Conservation (phyloP, 2,888 invertebrate genomes). For the Oeneis ivallda region DNA sequence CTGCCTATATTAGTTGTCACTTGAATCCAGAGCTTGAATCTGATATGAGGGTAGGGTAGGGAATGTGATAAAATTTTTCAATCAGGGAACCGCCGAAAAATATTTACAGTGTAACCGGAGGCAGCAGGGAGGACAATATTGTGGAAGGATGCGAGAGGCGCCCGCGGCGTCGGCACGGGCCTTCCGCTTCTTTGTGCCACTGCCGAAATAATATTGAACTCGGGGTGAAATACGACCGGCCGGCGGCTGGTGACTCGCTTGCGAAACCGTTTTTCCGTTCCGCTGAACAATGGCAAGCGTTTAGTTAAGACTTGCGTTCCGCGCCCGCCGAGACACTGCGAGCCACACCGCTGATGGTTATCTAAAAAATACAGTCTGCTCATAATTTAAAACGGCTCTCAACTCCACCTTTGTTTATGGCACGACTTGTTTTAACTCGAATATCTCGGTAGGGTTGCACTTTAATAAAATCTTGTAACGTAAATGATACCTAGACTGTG, state of each 20-base stretch:
- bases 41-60: constrained; percentile 59
- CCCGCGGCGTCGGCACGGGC: constrained; percentile 69
- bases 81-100: constrained; percentile 78
- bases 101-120: constrained; percentile 80
- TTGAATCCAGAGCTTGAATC: too few species aligned
- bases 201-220: constrained; percentile 80
- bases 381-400: constrained; percentile 27
- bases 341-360: constrained; percentile 42
- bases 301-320: constrained; percentile 66
- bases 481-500: background rate
- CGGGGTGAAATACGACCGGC: constrained; percentile 77
- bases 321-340: constrained; percentile 49
- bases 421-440: constrained; percentile 5
- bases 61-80: constrained; percentile 79
- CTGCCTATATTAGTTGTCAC: constrained; percentile 41
- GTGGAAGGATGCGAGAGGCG: constrained; percentile 68
- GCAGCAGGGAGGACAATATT: constrained; percentile 77
- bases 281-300: constrained; percentile 70
- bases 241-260: constrained; percentile 61
- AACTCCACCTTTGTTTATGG: constrained; percentile 22
- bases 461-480: background rate
- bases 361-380: constrained; percentile 37
- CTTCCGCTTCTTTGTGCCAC: constrained; percentile 76
- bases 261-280: constrained; percentile 76
- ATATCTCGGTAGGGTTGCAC: background rate